A percentile compares a stretch with the other conserved stretches of the same genome.
These are phyloP conservation scores for Crepidodera aurea DNA, from an alignment of 2,888 invertebrate genomes.

Conservation along the genomic window DNA sequence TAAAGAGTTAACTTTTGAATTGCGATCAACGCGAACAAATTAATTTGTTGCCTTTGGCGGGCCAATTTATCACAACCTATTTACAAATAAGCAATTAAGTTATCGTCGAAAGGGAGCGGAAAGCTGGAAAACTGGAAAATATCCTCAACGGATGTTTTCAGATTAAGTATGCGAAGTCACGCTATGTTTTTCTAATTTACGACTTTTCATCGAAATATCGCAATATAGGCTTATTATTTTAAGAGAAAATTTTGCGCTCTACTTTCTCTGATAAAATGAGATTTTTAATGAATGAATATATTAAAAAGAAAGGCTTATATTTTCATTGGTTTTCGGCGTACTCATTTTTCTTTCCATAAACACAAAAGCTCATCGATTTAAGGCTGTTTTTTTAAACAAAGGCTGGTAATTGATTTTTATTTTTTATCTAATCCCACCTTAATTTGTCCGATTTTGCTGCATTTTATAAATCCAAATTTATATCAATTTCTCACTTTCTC, in stretches of 20 bases:
- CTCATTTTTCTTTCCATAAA: too few relatives aligned
- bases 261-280: not conserved
- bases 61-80: slow-evolving; percentile 47
- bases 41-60: slow-evolving; percentile 44
- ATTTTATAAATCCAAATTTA: too few relatives aligned
- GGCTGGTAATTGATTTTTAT: too few relatives aligned
- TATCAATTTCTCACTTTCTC: too few relatives aligned
- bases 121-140: slow-evolving; percentile 34
- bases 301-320: slow-evolving; percentile 4
- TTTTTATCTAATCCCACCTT: too few relatives aligned
- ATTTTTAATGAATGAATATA: slow-evolving; percentile 14
- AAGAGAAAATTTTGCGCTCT: not conserved
- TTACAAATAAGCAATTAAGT: slow-evolving; percentile 48
- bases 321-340: slow-evolving; percentile 10
- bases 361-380: too few relatives aligned
- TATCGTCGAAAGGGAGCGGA: slow-evolving; percentile 40
- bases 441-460: too few relatives aligned
- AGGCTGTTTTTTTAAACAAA: too few relatives aligned
- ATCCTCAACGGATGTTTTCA: slow-evolving; percentile 34
- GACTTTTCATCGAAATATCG: slow-evolving; percentile 19
- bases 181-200: slow-evolving; percentile 38
- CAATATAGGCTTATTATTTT: slow-evolving; percentile 15
- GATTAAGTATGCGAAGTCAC: slow-evolving; percentile 39
- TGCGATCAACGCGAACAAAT: slow-evolving; percentile 39
- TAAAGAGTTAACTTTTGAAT: slow-evolving; percentile 15